Base-by-base conservation (phyloP, 2,113 vertebrate species). In the Tupaia chinensis region DNA sequence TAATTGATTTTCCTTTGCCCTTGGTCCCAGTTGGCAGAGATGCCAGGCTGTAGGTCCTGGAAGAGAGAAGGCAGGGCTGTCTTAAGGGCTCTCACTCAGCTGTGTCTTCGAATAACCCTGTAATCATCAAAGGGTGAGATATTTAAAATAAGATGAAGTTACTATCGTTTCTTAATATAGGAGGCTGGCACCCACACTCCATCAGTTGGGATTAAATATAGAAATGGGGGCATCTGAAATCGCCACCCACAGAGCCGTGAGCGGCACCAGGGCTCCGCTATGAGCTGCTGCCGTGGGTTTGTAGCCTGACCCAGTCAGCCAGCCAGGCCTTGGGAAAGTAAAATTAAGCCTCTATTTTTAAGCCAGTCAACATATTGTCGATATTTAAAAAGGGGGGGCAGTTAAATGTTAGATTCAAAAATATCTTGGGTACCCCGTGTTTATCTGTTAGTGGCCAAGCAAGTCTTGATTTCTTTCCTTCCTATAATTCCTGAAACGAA, bases 131-230 rank as follows among this genome's bases (percentile, higher is more conserved):
- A 69, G 82, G 84, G 73, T 61, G 78, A 76, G 60, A 20, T 68
- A 34, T 66, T 95, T 65, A 78, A 93, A 94, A 89, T 74, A 66
- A 86, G 83, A 80, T 20, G 63, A 69, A 94, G 91, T 91, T 96
- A 95, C 95, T 97, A 93, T 69, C 19, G 1, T 80, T 93, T 84
- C 94, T 93, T 95, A 94, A 95, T 76, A 97, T 93, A 97, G 96
- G 86, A 93, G 89, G 74, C 96, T 54, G 22, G 72, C 83, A 27
- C 96, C 97, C 89, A 93, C 95, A 2, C 94, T 68, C 84, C 29
- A 9, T 83, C 95, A 94, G 84, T 65, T 68, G 77, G 78, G 63
- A n/a, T 78, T 97, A 97, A 98, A 96, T 97, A 94, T 97, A 93
- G 97, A 96, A 97, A 96, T 56, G 92, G 94, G 95, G 90, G 72